Conservation (phyloP, 2,888 invertebrate genomes). For the Digitonthophagus gazella region DNA sequence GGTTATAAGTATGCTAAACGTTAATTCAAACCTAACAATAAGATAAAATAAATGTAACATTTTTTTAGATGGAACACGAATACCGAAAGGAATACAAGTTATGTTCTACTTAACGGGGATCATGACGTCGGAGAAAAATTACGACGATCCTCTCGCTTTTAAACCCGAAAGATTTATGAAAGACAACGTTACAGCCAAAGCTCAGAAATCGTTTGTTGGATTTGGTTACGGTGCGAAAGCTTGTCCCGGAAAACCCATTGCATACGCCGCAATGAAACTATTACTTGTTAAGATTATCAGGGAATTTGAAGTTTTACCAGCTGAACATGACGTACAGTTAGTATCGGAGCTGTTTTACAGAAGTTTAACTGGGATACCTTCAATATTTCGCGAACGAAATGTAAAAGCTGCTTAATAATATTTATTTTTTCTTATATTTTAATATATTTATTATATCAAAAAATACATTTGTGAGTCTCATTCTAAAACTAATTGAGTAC, state of each 20-base stretch:
- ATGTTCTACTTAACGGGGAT: not conserved
- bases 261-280: not conserved
- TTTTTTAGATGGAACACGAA: not conserved
- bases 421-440: not conserved
- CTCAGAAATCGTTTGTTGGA: not conserved
- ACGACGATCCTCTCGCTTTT: not conserved
- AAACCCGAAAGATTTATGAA: not conserved
- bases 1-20: not conserved
- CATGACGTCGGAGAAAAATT: not conserved
- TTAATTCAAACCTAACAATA: not conserved
- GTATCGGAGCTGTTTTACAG: not conserved
- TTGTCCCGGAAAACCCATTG: not conserved
- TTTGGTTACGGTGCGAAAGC: not conserved
- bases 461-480: too few relatives aligned
- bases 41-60: not conserved
- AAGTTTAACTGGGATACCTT: not conserved
- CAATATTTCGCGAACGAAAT: not conserved
- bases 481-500: too few relatives aligned
- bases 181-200: not conserved
- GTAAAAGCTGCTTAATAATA: not conserved
- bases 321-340: not conserved
- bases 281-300: not conserved
- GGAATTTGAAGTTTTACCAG: not conserved
- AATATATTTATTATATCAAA: not conserved
- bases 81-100: constrained; percentile 7